Percentiles rank a stretch among this genome's conserved stretches.
These are phyloP conservation scores for Zoroaster sp. DNA, from an alignment of 53 echinoderm and acorn worm species.

Conservation along the genomic window DNA sequence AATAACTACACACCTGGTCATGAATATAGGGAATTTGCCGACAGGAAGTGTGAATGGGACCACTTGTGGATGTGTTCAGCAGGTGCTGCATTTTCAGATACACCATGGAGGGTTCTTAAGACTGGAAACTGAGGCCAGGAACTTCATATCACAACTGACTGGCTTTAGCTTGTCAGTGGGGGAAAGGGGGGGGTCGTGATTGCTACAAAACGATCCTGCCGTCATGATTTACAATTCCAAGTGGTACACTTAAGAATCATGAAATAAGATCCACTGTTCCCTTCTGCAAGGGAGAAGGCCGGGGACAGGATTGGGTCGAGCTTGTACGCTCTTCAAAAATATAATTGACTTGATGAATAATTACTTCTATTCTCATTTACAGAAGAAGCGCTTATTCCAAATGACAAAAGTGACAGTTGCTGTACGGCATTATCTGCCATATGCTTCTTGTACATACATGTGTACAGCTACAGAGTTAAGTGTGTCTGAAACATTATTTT, in stretches of 20 bases:
- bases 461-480: no score
- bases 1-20: constrained; percentile 29
- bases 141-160: constrained; percentile 5
- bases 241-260: neutral
- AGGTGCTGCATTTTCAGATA: constrained; percentile 31
- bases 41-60: constrained; percentile 15
- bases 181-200: neutral
- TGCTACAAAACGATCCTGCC: neutral
- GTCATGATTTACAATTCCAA: neutral
- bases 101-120: constrained; percentile 16
- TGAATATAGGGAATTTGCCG: constrained; percentile 24
- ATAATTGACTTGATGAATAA: no score
- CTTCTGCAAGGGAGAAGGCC: no score
- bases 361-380: no score
- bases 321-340: no score
- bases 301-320: no score
- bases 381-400: no score
- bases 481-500: no score
- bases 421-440: no score
- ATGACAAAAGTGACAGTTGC: no score
- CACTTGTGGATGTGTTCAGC: constrained; percentile 20
- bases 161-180: neutral
- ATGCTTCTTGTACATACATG: no score
- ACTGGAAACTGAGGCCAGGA: neutral
- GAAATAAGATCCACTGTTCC: neutral